Conservation (phyloP, 2,113 vertebrate genomes). For the Gallinago undulata region DNA sequence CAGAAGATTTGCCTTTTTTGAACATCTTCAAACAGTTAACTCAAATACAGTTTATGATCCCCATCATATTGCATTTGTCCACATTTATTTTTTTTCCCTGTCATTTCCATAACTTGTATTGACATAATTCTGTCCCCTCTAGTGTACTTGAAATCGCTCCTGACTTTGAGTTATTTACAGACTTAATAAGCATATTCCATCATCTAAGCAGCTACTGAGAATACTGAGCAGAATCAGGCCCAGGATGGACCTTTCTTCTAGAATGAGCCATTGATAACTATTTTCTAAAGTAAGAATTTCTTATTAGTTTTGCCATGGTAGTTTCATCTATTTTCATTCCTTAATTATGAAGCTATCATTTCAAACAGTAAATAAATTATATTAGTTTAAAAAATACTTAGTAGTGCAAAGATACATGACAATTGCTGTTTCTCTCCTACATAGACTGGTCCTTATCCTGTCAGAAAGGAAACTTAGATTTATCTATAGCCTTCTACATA, state of each 20-base stretch:
- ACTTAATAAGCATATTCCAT: neutral
- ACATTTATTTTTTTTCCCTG: neutral
- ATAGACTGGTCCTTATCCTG: neutral
- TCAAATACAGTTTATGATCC: neutral
- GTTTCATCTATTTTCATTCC: neutral
- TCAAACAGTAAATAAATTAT: neutral
- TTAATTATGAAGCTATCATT: neutral
- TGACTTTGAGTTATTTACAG: neutral
- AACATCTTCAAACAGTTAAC: neutral
- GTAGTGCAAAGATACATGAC: neutral
- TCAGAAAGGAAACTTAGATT: neutral
- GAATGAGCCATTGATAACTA: neutral
- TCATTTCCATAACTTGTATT: neutral
- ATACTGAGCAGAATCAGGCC: neutral
- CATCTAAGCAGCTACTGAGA: neutral
- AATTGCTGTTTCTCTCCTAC: neutral
- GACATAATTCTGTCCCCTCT: neutral
- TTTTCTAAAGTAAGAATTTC: neutral
- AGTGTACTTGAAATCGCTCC: neutral
- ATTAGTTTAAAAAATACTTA: neutral
- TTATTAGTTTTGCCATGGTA: neutral
- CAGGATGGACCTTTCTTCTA: neutral
- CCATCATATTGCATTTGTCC: neutral
- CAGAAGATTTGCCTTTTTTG: neutral
- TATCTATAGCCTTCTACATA: neutral